Percentiles rank a stretch among this genome's conserved stretches.
These are phyloP conservation scores for Hecatera dysodea DNA, from an alignment of 2,888 invertebrate species.

Conservation along the genomic window DNA sequence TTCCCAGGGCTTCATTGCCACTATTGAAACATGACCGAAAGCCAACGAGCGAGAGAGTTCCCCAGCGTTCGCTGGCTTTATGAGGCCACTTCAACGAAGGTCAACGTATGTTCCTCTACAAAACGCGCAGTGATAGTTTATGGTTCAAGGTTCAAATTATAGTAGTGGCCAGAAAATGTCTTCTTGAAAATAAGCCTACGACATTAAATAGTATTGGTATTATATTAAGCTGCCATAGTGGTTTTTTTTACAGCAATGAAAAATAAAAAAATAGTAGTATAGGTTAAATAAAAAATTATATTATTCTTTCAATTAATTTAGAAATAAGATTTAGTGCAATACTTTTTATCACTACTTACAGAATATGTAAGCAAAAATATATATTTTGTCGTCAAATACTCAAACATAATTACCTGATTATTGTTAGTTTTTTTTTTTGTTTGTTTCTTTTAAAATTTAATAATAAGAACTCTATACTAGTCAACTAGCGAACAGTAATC, in stretches of 20 bases:
- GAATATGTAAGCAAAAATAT: constrained; percentile 1
- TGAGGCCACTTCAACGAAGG: background rate
- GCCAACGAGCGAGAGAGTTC: background rate
- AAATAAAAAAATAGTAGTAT: background rate
- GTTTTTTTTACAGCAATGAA: background rate
- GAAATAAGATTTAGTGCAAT: background rate
- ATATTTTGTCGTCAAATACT: background rate
- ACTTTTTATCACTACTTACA: background rate
- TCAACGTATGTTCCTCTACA: background rate
- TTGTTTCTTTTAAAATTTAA: background rate
- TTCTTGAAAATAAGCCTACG: constrained; percentile 17
- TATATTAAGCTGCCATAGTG: constrained; percentile 7
- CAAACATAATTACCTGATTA: too few species aligned
- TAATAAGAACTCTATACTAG: background rate
- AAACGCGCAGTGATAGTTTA: background rate
- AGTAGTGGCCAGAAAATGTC: constrained; percentile 9
- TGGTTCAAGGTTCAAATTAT: background rate
- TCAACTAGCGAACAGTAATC: background rate
- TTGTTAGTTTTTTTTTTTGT: too few species aligned
- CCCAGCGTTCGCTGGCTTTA: background rate
- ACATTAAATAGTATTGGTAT: background rate
- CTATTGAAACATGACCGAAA: background rate
- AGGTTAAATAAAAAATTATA: too few species aligned
- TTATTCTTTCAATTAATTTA: background rate
- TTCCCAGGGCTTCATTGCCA: background rate